A percentile compares a stretch with the other conserved stretches of the same genome.
phyloP scores from a whole-genome alignment of 2,113 vertebrate genomes.

The Carettochelys insculpta region DNA sequence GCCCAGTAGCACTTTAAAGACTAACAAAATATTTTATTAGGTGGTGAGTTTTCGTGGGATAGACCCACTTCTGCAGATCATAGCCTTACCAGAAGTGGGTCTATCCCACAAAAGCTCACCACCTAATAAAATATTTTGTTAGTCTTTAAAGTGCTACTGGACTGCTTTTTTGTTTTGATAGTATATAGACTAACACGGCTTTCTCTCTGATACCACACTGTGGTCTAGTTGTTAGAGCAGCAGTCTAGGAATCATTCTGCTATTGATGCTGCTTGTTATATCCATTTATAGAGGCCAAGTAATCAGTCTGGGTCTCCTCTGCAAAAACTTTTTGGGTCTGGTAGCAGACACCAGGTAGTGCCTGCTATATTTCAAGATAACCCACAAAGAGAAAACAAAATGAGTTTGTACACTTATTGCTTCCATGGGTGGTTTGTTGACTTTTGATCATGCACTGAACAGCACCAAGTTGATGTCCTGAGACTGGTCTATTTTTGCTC shows the following conservation, averaged over 20 bases:
- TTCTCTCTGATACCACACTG: too few species aligned
- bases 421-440: neutral
- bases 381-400: neutral
- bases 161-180: too few species aligned
- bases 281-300: neutral
- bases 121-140: too few species aligned
- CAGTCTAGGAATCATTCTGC: neutral
- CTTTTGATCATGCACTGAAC: neutral
- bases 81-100: too few species aligned
- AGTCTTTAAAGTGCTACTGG: too few species aligned
- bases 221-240: neutral
- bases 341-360: neutral
- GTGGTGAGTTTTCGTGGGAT: too few species aligned
- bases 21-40: too few species aligned
- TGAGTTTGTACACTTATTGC: neutral
- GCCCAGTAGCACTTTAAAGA: too few species aligned
- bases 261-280: neutral
- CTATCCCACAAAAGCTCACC: too few species aligned
- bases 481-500: neutral
- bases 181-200: too few species aligned
- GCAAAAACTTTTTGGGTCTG: neutral
- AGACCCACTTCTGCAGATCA: too few species aligned
- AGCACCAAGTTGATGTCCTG: neutral
- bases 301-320: neutral
- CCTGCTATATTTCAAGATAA: neutral